Conservation (phyloP, 2,797 vertebrate species). For the Adrianichthys oophorus region DNA sequence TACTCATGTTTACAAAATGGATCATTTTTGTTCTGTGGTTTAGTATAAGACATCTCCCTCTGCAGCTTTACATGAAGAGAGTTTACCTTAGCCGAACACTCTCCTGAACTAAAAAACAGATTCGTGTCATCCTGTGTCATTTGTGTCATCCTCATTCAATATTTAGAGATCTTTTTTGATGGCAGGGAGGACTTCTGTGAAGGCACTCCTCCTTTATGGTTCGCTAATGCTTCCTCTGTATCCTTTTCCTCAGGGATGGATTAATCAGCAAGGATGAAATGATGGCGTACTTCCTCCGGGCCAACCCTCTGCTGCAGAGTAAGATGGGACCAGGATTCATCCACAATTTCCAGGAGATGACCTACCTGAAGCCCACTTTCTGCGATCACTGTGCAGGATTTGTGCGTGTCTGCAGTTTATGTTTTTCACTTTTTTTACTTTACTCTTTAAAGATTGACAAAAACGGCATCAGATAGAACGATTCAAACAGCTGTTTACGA, state of each 20-base stretch:
- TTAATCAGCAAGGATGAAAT: constrained; percentile 97
- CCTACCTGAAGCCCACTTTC: constrained; percentile 96
- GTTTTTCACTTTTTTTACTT: background rate
- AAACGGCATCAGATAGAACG: too few species aligned
- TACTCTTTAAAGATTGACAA: background rate
- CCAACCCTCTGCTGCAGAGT: constrained; percentile 93
- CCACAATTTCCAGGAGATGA: constrained; percentile 97
- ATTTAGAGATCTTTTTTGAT: background rate
- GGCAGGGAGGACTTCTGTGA: background rate
- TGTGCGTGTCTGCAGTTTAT: constrained; percentile 79
- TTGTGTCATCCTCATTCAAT: background rate
- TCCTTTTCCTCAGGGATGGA: constrained; percentile 82
- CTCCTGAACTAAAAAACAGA: too few species aligned
- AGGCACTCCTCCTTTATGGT: background rate
- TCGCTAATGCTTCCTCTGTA: background rate
- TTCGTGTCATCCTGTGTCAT: too few species aligned
- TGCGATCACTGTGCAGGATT: constrained; percentile 98
- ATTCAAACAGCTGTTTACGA: too few species aligned
- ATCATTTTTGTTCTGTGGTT: too few species aligned
- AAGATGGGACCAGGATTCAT: constrained; percentile 97
- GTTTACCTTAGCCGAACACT: too few species aligned
- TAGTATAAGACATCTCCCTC: background rate
- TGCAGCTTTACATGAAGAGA: background rate
- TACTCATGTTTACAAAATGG: too few species aligned
- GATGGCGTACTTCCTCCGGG: constrained; percentile 95